These are phyloP conservation scores for Scaptomyza reducta DNA, from an alignment of 2,888 invertebrate species.

Conservation along the genomic window DNA sequence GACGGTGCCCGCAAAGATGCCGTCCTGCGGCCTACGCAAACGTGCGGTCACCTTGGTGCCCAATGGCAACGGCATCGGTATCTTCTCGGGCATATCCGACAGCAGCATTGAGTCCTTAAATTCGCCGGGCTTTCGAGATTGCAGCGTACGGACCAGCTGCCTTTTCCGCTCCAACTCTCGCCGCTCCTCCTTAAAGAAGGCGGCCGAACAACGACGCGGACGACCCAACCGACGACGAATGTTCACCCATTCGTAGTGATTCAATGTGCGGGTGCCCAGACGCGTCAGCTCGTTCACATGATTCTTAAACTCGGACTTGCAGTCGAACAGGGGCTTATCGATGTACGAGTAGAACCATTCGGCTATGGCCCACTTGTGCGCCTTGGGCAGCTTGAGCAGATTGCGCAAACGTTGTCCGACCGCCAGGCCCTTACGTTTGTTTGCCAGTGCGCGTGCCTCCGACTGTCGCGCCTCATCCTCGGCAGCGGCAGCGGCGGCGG, in stretches of 20 bases:
- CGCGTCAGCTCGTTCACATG: slow-evolving; percentile 97
- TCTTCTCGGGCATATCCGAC: slow-evolving; percentile 96
- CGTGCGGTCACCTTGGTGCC: slow-evolving; percentile 96
- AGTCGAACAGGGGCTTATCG: slow-evolving; percentile 96
- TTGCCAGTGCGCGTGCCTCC: slow-evolving; percentile 87
- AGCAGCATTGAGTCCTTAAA: slow-evolving; percentile 88
- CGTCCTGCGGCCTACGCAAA: slow-evolving; percentile 96
- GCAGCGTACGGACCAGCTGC: slow-evolving; percentile 95
- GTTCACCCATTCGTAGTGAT: slow-evolving; percentile 97
- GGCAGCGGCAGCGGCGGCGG: slow-evolving; percentile 37
- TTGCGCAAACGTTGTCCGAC: slow-evolving; percentile 95
- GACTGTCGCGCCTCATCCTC: slow-evolving; percentile 58
- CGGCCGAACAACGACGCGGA: slow-evolving; percentile 96
- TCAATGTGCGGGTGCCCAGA: slow-evolving; percentile 92
- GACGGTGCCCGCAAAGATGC: slow-evolving; percentile 95
- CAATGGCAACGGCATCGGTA: slow-evolving; percentile 96
- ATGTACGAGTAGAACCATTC: slow-evolving; percentile 99
- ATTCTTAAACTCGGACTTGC: slow-evolving; percentile 88
- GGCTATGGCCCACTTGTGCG: slow-evolving; percentile 99
- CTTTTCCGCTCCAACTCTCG: slow-evolving; percentile 95
- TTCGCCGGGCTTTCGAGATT: slow-evolving; percentile 94
- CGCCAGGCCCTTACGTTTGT: slow-evolving; percentile 94
- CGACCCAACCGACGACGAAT: slow-evolving; percentile 98
- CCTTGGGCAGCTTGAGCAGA: slow-evolving; percentile 97
- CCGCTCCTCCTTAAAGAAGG: slow-evolving; percentile 98